Percentiles rank a stretch among this genome's conserved stretches.
Evolutionary conservation across 2,888 invertebrate genomes (phyloP).

Genomic region (Endomychus coccineus): DNA sequence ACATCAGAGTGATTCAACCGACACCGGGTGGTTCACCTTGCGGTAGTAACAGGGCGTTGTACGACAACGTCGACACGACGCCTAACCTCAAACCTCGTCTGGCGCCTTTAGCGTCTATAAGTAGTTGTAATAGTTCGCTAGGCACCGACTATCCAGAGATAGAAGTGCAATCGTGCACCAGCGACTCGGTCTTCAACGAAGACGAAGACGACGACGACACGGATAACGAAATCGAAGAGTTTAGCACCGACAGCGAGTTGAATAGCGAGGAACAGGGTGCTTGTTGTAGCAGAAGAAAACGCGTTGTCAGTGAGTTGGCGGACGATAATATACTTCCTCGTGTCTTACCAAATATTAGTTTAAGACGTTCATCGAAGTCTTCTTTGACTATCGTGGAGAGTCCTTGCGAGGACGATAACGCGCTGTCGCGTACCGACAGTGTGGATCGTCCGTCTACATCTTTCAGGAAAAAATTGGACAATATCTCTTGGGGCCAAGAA

Average conservation of each 20-base stretch:
- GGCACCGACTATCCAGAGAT: constrained; percentile 46
- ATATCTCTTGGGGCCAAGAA: constrained; percentile 64
- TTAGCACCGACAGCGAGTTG: constrained; percentile 78
- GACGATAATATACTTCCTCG: constrained; percentile 22
- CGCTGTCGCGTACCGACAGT: constrained; percentile 36
- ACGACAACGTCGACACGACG: constrained; percentile 35
- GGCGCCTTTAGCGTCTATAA: constrained; percentile 74
- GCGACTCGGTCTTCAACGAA: constrained; percentile 75
- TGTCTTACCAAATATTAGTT: constrained; percentile 12
- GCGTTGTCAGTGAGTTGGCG: constrained; percentile 12
- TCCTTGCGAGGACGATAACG: constrained; percentile 26
- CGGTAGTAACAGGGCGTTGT: constrained; percentile 57
- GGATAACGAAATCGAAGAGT: constrained; percentile 77
- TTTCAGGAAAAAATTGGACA: constrained; percentile 40
- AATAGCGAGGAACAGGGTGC: constrained; percentile 32
- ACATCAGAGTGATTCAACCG: constrained; percentile 61
- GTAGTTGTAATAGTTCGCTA: constrained; percentile 65
- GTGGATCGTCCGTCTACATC: constrained; percentile 28
- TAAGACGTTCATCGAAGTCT: constrained; percentile 22
- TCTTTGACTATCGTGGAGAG: constrained; percentile 29
- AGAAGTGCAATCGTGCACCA: constrained; percentile 62
- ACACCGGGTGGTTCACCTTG: constrained; percentile 80
- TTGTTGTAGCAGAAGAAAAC: constrained; percentile 17
- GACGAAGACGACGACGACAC: constrained; percentile 65
- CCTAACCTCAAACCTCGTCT: constrained; percentile 44